These are phyloP conservation scores for Abramis brama DNA, from an alignment of 2,113 vertebrate species.

Conservation along the genomic window DNA sequence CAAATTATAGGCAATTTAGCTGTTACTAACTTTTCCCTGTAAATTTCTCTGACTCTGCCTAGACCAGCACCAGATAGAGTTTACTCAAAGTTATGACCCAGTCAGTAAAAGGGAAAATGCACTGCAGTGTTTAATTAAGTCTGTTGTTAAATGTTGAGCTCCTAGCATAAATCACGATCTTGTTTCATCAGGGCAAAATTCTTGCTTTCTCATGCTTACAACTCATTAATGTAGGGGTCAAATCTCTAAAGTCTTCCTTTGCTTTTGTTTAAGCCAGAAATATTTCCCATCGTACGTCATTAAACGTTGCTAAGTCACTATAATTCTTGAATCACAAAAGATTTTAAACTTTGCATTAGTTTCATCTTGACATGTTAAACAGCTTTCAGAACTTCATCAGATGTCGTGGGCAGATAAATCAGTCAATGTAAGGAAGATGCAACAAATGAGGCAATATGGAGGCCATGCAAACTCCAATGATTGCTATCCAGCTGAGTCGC, in stretches of 20 bases:
- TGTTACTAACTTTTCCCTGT: slow-evolving; percentile 30
- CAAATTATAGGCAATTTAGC: slow-evolving; percentile 51
- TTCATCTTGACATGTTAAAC: background rate
- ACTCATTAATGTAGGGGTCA: slow-evolving; percentile 18
- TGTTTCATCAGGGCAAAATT: slow-evolving; percentile 31
- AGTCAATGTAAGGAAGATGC: slow-evolving; percentile 11
- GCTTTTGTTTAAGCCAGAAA: slow-evolving; percentile 1
- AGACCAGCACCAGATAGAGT: slow-evolving; percentile 30
- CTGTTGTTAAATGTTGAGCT: background rate
- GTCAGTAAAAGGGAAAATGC: slow-evolving; percentile 18
- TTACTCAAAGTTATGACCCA: slow-evolving; percentile 39
- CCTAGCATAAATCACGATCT: slow-evolving; percentile 21
- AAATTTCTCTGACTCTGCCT: slow-evolving; percentile 17
- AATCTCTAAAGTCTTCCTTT: background rate
- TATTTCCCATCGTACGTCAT: background rate
- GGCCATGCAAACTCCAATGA: slow-evolving; percentile 18
- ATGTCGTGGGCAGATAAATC: slow-evolving; percentile 18
- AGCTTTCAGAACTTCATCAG: slow-evolving; percentile 3
- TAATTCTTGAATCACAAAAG: background rate
- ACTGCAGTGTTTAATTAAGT: slow-evolving; percentile 32
- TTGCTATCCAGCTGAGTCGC: slow-evolving; percentile 19
- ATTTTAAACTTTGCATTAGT: background rate
- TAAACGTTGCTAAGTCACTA: background rate
- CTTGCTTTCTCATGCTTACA: slow-evolving; percentile 9
- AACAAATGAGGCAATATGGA: slow-evolving; percentile 24